These are phyloP conservation scores for Enoplosus armatus DNA, from an alignment of 2,797 vertebrate species.

Conservation along the genomic window DNA sequence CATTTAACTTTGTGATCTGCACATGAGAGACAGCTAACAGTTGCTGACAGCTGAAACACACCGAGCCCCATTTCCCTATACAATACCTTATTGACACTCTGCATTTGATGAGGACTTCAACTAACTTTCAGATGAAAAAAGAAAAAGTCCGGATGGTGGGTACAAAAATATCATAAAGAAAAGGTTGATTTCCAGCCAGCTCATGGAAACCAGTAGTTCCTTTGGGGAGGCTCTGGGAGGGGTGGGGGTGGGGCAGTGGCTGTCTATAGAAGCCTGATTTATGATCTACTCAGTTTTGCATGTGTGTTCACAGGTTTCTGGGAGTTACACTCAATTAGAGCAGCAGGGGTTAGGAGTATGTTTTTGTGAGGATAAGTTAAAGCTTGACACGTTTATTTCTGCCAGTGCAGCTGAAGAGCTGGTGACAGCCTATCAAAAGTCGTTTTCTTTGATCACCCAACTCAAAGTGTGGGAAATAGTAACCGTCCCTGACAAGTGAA, in stretches of 20 bases:
- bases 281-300: constrained; percentile 74
- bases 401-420: constrained; percentile 76
- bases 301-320: constrained; percentile 81
- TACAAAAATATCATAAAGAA: constrained; percentile 61
- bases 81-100: constrained; percentile 71
- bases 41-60: constrained; percentile 73
- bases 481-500: constrained; percentile 80
- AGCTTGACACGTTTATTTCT: constrained; percentile 83
- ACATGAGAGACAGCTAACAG: constrained; percentile 80
- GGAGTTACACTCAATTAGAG: constrained; percentile 83
- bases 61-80: constrained; percentile 64
- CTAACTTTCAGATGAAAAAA: constrained; percentile 32
- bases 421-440: constrained; percentile 84
- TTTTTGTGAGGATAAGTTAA: constrained; percentile 81
- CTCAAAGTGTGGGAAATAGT: constrained; percentile 80
- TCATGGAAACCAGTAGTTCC: constrained; percentile 68
- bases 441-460: constrained; percentile 82
- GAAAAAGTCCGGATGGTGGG: constrained; percentile 28
- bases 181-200: constrained; percentile 65
- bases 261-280: constrained; percentile 79
- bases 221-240: constrained; percentile 53
- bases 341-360: constrained; percentile 75
- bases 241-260: constrained; percentile 40
- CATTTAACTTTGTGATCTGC: constrained; percentile 82
- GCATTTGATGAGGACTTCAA: constrained; percentile 65